Percentiles rank a stretch among this genome's conserved stretches.
Conservation (phyloP, 1,140 invertebrate genomes). For the Hirudo medicinalis region DNA sequence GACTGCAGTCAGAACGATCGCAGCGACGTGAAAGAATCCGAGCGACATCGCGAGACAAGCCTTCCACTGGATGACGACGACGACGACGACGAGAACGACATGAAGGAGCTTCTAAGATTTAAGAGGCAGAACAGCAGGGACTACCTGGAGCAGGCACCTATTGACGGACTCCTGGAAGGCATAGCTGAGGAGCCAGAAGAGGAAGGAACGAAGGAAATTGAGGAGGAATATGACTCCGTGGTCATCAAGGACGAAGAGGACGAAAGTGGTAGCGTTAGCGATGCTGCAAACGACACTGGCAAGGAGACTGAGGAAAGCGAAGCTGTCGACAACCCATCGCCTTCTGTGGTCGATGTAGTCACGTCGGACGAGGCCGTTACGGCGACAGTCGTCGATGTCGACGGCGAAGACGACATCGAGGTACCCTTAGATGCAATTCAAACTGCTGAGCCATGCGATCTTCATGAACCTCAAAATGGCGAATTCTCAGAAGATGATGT, state of each 20-base stretch:
- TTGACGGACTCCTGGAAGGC: background rate
- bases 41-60: background rate
- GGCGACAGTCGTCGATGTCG: too few species aligned
- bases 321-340: too few species aligned
- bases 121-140: slow-evolving; percentile 1
- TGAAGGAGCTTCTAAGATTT: slow-evolving; percentile 1
- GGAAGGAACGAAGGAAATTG: background rate
- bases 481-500: background rate
- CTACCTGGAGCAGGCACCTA: background rate
- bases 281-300: too few species aligned
- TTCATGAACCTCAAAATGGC: background rate
- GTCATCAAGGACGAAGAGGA: slow-evolving; percentile 8
- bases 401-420: too few species aligned
- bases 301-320: too few species aligned
- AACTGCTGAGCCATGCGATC: background rate
- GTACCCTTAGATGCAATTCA: too few species aligned
- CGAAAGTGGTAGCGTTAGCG: background rate
- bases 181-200: slow-evolving; percentile 5
- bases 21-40: background rate
- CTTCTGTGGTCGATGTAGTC: too few species aligned
- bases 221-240: slow-evolving; percentile 9
- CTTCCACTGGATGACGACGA: background rate
- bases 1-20: background rate
- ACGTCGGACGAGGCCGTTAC: too few species aligned
- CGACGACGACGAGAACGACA: background rate